A percentile compares a stretch with the other conserved stretches of the same genome.
Evolutionary conservation across 23 tunicate species (phyloP).

Genomic region (Halocynthia aurantium): DNA sequence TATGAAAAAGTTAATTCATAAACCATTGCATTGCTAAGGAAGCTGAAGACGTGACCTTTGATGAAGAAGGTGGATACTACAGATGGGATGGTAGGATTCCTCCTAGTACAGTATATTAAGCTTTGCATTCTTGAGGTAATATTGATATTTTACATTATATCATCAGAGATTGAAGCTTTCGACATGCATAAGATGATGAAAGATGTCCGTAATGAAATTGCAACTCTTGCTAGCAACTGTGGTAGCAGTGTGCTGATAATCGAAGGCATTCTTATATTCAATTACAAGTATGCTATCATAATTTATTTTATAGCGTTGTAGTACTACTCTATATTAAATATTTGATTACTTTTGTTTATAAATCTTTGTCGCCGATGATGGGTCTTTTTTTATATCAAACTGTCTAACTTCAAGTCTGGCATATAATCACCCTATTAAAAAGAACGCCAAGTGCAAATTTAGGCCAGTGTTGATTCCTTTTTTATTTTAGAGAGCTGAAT

Average conservation of each 20-base stretch:
- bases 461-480: too few species aligned
- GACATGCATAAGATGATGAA: conserved; percentile 21
- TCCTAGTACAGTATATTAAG: background rate
- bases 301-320: background rate
- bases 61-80: conserved; percentile 11
- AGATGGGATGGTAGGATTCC: conserved; percentile 46
- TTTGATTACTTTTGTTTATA: background rate
- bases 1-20: background rate
- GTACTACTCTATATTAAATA: background rate
- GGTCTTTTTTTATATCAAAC: too few species aligned
- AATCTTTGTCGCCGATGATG: too few species aligned
- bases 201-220: conserved; percentile 21
- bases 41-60: conserved; percentile 26
- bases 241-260: conserved; percentile 12
- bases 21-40: conserved; percentile 23
- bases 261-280: conserved; percentile 45
- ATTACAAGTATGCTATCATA: conserved; percentile 15
- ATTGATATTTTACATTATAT: background rate
- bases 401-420: too few species aligned
- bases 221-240: background rate
- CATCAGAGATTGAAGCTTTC: conserved; percentile 27
- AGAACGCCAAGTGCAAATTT: too few species aligned
- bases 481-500: too few species aligned
- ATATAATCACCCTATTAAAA: too few species aligned
- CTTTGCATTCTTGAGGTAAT: background rate